These are phyloP conservation scores for Eilema caniola DNA, from an alignment of 2,888 invertebrate species.

Conservation along the genomic window DNA sequence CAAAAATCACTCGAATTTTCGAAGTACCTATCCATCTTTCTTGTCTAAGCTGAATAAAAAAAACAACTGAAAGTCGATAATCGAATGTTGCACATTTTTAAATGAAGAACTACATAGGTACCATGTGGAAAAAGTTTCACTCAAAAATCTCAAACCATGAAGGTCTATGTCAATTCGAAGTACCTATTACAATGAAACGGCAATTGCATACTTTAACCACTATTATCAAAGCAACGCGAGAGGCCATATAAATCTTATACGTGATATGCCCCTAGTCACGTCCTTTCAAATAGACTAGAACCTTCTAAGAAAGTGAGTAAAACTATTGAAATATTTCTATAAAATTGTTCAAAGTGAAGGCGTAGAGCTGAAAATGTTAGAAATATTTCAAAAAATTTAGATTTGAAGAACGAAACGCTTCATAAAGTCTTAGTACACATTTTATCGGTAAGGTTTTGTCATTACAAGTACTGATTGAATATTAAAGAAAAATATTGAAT, in stretches of 20 bases:
- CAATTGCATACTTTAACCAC: no score
- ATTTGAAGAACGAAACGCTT: not conserved
- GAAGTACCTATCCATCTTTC: no score
- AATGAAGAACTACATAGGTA: no score
- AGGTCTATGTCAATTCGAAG: no score
- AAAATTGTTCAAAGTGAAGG: conserved; percentile 38
- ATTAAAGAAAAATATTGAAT: not conserved
- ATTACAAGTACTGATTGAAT: not conserved
- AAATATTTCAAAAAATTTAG: not conserved
- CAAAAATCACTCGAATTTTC: no score
- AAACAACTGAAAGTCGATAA: no score
- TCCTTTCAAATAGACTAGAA: conserved; percentile 36
- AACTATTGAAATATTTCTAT: conserved; percentile 44
- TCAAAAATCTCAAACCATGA: no score
- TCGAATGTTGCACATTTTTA: no score
- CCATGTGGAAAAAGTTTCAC: no score
- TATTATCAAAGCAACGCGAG: conserved; percentile 31
- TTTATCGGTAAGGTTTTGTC: not conserved
- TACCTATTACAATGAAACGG: no score
- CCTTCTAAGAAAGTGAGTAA: conserved; percentile 41
- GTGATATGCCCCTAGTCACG: conserved; percentile 37
- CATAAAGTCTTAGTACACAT: not conserved
- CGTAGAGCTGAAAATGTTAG: conserved; percentile 11
- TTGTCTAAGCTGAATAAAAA: no score
- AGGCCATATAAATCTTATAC: conserved; percentile 41